A percentile compares a stretch with the other conserved stretches of the same genome.
phyloP scores from a whole-genome alignment of 2,797 vertebrate species.

The Gymnoscopelus braueri region DNA sequence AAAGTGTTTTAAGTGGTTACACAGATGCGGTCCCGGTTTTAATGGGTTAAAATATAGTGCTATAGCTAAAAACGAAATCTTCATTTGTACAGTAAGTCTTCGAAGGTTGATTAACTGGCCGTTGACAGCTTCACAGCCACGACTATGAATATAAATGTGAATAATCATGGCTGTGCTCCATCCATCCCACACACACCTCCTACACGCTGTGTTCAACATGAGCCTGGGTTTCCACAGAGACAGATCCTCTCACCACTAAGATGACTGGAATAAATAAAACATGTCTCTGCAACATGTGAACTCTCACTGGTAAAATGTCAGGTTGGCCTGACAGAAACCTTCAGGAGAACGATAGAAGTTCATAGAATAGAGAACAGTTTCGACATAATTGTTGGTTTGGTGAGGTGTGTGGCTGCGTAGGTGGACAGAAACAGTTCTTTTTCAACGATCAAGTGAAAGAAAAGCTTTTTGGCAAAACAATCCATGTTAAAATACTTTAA shows the following conservation, averaged over 20 bases:
- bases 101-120: conserved; percentile 58
- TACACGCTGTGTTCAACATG: conserved; percentile 69
- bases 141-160: conserved; percentile 74
- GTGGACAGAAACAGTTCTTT: too few species aligned
- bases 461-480: too few species aligned
- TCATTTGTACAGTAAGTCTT: conserved; percentile 42
- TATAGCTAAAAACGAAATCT: conserved; percentile 52
- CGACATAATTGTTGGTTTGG: too few species aligned
- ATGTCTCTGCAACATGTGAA: too few species aligned
- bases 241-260: conserved; percentile 40
- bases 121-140: conserved; percentile 71
- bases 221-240: conserved; percentile 56
- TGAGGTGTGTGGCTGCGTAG: not conserved
- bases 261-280: conserved; percentile 1
- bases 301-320: too few species aligned
- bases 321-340: too few species aligned
- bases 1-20: too few species aligned
- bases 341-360: too few species aligned
- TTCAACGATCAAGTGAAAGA: too few species aligned
- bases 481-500: too few species aligned
- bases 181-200: conserved; percentile 72
- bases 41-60: conserved; percentile 3
- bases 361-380: too few species aligned
- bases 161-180: conserved; percentile 68
- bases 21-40: too few species aligned